These are phyloP conservation scores for Echeneis naucrates DNA, from an alignment of 2,797 vertebrate species.

Conservation along the genomic window DNA sequence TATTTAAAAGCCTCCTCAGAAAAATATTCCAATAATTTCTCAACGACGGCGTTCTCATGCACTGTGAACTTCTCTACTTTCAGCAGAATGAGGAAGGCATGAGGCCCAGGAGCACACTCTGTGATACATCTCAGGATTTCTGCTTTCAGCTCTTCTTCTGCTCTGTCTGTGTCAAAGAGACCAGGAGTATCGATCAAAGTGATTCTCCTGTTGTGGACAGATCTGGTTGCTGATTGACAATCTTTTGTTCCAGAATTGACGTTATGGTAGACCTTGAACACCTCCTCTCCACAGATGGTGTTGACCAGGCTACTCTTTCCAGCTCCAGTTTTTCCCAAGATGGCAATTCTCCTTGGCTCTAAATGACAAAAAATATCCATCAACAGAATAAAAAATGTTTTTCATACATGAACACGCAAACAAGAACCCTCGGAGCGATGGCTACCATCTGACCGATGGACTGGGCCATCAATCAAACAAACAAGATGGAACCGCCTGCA, in stretches of 20 bases:
- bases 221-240: background rate
- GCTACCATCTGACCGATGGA: too few species aligned
- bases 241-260: background rate
- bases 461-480: too few species aligned
- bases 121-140: background rate
- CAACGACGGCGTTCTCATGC: constrained; percentile 15
- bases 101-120: constrained; percentile 15
- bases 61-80: constrained; percentile 27
- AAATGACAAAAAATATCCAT: background rate
- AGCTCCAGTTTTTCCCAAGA: constrained; percentile 35
- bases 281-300: constrained; percentile 4
- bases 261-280: background rate
- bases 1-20: background rate
- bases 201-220: background rate
- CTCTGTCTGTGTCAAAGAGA: constrained; percentile 3
- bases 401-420: too few species aligned
- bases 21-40: background rate
- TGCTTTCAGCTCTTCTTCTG: background rate
- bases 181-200: constrained; percentile 31
- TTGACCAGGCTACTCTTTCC: constrained; percentile 51
- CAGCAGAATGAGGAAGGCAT: constrained; percentile 26
- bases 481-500: too few species aligned
- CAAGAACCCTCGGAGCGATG: too few species aligned
- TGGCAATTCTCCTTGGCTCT: background rate
- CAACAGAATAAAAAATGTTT: too few species aligned